Percentiles rank a stretch among this genome's conserved stretches.
These are phyloP conservation scores for Nothocercus julius DNA, from an alignment of 2,113 vertebrate species.

Conservation along the genomic window DNA sequence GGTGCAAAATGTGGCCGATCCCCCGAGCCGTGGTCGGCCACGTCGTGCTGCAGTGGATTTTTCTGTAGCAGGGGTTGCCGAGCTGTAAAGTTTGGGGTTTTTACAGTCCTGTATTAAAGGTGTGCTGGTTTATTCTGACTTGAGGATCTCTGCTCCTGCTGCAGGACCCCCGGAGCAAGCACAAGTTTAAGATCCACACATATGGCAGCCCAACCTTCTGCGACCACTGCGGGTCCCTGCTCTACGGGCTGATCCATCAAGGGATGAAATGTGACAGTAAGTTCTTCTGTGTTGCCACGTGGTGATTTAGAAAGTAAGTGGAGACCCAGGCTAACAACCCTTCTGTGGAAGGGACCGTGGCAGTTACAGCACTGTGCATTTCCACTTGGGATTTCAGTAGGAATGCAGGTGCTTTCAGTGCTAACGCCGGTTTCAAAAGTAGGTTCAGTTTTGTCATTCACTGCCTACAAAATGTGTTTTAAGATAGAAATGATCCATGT, in stretches of 20 bases:
- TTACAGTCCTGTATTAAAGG: neutral
- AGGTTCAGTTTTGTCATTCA: neutral
- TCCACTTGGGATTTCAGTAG: slow-evolving; percentile 12
- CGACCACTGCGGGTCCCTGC: slow-evolving; percentile 95
- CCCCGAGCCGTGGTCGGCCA: fast-evolving
- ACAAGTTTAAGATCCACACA: slow-evolving; percentile 98
- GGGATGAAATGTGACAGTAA: slow-evolving; percentile 99
- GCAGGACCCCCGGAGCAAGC: slow-evolving; percentile 97
- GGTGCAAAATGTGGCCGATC: fast-evolving
- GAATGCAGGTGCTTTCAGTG: too few species aligned
- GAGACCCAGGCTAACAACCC: neutral
- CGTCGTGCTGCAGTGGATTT: fast-evolving
- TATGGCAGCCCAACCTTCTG: slow-evolving; percentile 98
- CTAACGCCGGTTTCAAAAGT: slow-evolving; percentile 1
- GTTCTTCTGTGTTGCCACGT: neutral
- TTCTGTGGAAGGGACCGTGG: slow-evolving; percentile 46
- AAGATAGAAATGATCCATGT: neutral
- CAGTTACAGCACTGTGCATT: slow-evolving; percentile 17
- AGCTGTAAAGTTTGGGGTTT: neutral
- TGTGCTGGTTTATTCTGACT: neutral
- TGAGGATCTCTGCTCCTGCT: neutral
- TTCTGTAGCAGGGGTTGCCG: neutral
- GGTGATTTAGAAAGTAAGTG: neutral
- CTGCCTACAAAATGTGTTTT: neutral
- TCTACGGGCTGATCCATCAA: slow-evolving; percentile 96